Evolutionary conservation across 2,797 vertebrate genomes (phyloP), one percentile per base, ranked within the genome.

Genomic region (Odontamblyopus rebecca): DNA sequence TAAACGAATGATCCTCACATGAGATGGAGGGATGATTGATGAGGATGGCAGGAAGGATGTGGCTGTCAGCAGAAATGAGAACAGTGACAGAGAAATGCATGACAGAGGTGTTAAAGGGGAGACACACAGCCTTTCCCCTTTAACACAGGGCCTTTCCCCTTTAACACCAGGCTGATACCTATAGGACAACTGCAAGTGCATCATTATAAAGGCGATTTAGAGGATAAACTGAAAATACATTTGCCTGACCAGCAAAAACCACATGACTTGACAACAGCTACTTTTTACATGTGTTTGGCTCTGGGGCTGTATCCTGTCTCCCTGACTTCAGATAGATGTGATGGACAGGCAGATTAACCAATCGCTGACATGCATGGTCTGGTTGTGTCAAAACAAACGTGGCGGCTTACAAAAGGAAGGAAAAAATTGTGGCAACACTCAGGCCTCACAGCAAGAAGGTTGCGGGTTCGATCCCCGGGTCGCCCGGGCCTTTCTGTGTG

Each of bases 1-100:
- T 44, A 77, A 78, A 78, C 62, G 50, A 78, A 69, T 44, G 66
- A 68, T 27, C 13, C 26, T 35, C 51, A 35, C 61, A 74, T 75
- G 73, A 74, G 41, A 67, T 56, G 69, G 44, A 80, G 69, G 68
- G 70, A 30, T 13, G 8, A 67, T 62, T 68, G 70, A 26, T 74
- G 73, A 79, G 71, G 35, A 56, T 32, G 44, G 12, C 4, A 62
- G 32, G n/a, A 66, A 53, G 54, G 61, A 62, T 29, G 70, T 51
- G n/a, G 59, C 23, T 61, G 51, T 12, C 2, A 53, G 53, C 71
- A 19, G 63, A 67, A 53, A 61, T 53, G 81, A 35, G 32, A 38
- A 38, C 35, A 0, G 35, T 3, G 8, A 9, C 35, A 70, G 81
- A 65, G 26, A 71, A 83, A 82, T 62, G 51, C 19, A 70, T 57